These are phyloP conservation scores for Stenotaenia linearis DNA, from an alignment of 2,888 invertebrate species.

Conservation along the genomic window DNA sequence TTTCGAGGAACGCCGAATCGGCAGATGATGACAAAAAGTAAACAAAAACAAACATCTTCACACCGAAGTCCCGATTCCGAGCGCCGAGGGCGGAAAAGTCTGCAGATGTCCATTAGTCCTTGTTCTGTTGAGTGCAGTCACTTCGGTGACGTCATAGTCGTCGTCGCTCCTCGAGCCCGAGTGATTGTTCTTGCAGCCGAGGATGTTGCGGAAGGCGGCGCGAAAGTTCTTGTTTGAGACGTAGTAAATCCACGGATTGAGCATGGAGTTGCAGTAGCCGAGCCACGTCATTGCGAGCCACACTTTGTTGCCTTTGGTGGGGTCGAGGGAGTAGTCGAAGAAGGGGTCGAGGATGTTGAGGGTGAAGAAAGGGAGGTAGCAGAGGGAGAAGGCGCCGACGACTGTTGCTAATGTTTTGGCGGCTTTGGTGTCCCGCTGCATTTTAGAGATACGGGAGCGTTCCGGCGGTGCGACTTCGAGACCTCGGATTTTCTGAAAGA, in stretches of 20 bases:
- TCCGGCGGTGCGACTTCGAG: constrained; percentile 10
- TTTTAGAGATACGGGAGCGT: constrained; percentile 54
- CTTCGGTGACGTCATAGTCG: neutral
- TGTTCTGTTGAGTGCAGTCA: constrained; percentile 27
- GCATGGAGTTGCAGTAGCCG: constrained; percentile 94
- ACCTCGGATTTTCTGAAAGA: neutral
- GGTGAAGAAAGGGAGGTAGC: constrained; percentile 96
- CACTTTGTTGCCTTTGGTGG: constrained; percentile 54
- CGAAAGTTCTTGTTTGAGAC: constrained; percentile 92
- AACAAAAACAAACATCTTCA: neutral
- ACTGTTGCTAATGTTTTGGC: constrained; percentile 95
- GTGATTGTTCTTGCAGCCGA: constrained; percentile 57
- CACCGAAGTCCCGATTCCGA: neutral
- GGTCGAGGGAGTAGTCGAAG: constrained; percentile 76
- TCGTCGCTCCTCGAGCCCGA: constrained; percentile 7
- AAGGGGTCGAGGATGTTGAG: constrained; percentile 89
- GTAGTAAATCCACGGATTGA: constrained; percentile 92
- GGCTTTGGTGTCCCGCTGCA: constrained; percentile 82
- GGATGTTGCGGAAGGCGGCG: constrained; percentile 86
- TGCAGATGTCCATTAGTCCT: constrained; percentile 18
- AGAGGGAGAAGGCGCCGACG: constrained; percentile 92
- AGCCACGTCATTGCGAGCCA: constrained; percentile 94
- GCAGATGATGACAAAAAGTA: neutral
- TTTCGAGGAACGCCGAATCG: constrained; percentile 3
- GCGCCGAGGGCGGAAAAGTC: neutral